Base-by-base conservation (phyloP, 2,888 invertebrate species). In the Willowsia nigromaculata region DNA sequence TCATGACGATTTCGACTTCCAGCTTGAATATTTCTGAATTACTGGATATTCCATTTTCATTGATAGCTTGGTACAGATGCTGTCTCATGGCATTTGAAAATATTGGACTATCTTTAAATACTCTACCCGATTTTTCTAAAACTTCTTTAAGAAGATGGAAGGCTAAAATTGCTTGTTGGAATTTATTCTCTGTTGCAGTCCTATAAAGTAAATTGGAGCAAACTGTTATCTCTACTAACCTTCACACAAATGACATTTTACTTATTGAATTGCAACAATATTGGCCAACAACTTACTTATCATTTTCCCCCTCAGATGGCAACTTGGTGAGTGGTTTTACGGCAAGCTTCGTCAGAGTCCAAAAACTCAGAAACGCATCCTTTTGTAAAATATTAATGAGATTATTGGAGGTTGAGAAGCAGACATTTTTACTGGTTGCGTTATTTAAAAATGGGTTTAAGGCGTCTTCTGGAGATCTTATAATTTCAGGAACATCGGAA, bases 51-150 rank as follows among this genome's bases (percentile, higher is more conserved):
- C 99, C 99, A 94, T 99, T 99, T 94, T 99, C 99, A 1, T 98
- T 98, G 71, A 99, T 94, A 0, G 99, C 99, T 7, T 99, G 99
- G 94, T 99, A 99, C 18, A 99, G 95, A 94, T 99, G 99, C 94
- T 99, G 99, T 94, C 99, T 99, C 91, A 99, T 99, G 89, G 99
- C 99, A 93, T 98, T 98, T 83, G 99, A 97, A 93, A 99, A 99
- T 97, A 99, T 98, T 93, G 98, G 98, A 94, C 99, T 99, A 43
- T 98, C 97, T 91, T 97, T 96, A 94, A 99, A 97, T 47, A 98
- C 97, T 15, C 98, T 98, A 0, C 99, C 99, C 83, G 99, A 98
- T 94, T 98, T 99, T 95, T 99, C 99, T 71, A 99, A 95, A 91
- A 99, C 99, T 2, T 98, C 97, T 80, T 99, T 94, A 11, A 99